phyloP scores from a whole-genome alignment of 2,888 invertebrate genomes.

The Dione vanillae region DNA sequence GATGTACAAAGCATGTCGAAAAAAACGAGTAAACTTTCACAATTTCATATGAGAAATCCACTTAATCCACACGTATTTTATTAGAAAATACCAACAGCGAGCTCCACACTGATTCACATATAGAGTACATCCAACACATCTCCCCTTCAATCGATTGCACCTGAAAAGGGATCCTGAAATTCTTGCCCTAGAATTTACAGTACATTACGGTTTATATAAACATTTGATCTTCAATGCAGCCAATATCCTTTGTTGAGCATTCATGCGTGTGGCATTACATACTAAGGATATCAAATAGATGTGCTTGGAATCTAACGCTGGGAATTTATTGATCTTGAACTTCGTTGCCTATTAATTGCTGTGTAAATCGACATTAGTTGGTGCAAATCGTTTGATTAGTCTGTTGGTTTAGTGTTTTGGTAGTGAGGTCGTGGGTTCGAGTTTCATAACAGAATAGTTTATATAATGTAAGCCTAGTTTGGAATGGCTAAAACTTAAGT shows the following conservation, averaged over 20 bases:
- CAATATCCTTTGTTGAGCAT: constrained; percentile 41
- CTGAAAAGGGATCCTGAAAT: constrained; percentile 21
- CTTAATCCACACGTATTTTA: neutral
- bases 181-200: constrained; percentile 28
- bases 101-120: neutral
- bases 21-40: neutral
- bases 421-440: neutral
- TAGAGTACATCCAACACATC: constrained; percentile 2
- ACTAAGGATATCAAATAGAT: constrained; percentile 33
- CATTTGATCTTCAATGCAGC: constrained; percentile 42
- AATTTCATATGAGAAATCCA: neutral
- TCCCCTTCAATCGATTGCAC: constrained; percentile 3
- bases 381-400: neutral
- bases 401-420: neutral
- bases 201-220: constrained; percentile 39
- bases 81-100: neutral
- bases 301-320: constrained; percentile 30
- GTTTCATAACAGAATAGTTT: too few species aligned
- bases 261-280: constrained; percentile 34
- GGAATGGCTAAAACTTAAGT: too few species aligned
- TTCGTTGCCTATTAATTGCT: neutral
- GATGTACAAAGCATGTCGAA: too few species aligned
- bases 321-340: constrained; percentile 25
- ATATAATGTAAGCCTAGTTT: too few species aligned
- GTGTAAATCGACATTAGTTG: neutral